Conservation (phyloP, 1,140 invertebrate species). For the Cecropterus lyciades region DNA sequence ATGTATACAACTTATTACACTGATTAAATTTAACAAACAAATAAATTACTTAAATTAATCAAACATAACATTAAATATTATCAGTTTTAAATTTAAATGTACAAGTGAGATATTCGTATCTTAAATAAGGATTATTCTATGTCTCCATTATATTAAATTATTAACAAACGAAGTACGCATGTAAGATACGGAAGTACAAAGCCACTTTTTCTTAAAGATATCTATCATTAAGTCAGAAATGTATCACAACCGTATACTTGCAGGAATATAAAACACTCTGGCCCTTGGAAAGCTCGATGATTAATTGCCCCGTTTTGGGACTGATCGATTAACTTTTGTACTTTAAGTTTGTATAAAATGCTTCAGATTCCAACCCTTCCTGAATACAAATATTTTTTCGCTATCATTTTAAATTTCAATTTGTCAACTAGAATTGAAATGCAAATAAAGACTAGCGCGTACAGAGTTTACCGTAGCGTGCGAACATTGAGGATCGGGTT, state of each 20-base stretch:
- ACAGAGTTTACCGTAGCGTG: slow-evolving; percentile 50
- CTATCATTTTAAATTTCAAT: slow-evolving; percentile 73
- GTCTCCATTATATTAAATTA: too few species aligned
- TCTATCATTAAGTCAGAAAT: neutral
- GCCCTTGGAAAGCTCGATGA: slow-evolving; percentile 57
- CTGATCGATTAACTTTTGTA: slow-evolving; percentile 66
- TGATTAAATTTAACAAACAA: slow-evolving; percentile 7
- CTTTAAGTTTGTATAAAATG: slow-evolving; percentile 45
- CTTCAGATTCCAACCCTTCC: slow-evolving; percentile 48
- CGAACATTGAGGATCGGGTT: slow-evolving; percentile 45
- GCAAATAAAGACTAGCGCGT: slow-evolving; percentile 47
- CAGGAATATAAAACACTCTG: slow-evolving; percentile 45
- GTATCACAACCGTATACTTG: neutral
- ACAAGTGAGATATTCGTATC: too few species aligned
- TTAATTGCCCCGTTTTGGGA: slow-evolving; percentile 69
- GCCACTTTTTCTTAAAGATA: too few species aligned
- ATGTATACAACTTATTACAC: slow-evolving; percentile 1
- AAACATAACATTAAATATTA: neutral
- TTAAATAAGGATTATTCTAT: too few species aligned
- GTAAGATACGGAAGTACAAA: too few species aligned
- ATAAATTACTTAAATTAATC: slow-evolving; percentile 25
- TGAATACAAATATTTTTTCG: slow-evolving; percentile 45
- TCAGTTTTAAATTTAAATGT: neutral
- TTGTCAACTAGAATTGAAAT: slow-evolving; percentile 68
- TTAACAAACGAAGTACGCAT: too few species aligned